Percentiles rank a stretch among this genome's conserved stretches.
These are phyloP conservation scores for Myotis daubentonii DNA, from an alignment of 2,797 vertebrate species.

Conservation along the genomic window DNA sequence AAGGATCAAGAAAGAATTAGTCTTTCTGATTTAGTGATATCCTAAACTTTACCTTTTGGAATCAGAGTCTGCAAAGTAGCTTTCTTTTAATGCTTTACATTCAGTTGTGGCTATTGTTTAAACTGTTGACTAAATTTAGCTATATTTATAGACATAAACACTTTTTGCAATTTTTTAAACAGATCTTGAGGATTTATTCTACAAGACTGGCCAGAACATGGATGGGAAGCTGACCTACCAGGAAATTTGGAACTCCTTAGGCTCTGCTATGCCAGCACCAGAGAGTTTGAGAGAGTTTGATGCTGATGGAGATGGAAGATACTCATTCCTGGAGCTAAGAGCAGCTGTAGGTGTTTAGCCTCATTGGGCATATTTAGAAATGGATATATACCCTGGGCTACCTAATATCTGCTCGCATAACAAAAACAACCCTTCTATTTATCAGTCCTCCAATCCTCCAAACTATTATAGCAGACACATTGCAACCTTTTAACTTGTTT, in stretches of 20 bases:
- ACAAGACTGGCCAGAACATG: conserved; percentile 68
- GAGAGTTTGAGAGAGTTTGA: conserved; percentile 83
- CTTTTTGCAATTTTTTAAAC: conserved; percentile 72
- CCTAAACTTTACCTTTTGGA: conserved; percentile 25
- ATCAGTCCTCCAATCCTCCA: conserved; percentile 75
- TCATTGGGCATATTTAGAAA: conserved; percentile 65
- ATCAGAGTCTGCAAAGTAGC: background rate
- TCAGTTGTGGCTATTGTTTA: conserved; percentile 35
- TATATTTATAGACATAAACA: background rate
- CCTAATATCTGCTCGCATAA: conserved; percentile 75
- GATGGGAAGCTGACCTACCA: conserved; percentile 83
- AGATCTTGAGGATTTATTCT: conserved; percentile 87
- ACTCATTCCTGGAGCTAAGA: conserved; percentile 85
- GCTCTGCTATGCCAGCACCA: conserved; percentile 71
- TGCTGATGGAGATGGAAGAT: conserved; percentile 84
- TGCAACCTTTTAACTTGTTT: conserved; percentile 79
- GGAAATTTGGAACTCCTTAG: conserved; percentile 83
- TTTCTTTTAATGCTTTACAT: conserved; percentile 65
- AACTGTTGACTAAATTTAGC: conserved; percentile 49
- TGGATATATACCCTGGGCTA: conserved; percentile 62
- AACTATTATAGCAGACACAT: conserved; percentile 78
- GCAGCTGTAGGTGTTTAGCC: conserved; percentile 83
- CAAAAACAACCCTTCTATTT: conserved; percentile 73
- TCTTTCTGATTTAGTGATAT: conserved; percentile 38
- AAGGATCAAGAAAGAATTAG: conserved; percentile 23